A percentile compares a stretch with the other conserved stretches of the same genome.
Conservation (phyloP, 2,888 invertebrate genomes). For the Marasmarcha lunaedactyla region DNA sequence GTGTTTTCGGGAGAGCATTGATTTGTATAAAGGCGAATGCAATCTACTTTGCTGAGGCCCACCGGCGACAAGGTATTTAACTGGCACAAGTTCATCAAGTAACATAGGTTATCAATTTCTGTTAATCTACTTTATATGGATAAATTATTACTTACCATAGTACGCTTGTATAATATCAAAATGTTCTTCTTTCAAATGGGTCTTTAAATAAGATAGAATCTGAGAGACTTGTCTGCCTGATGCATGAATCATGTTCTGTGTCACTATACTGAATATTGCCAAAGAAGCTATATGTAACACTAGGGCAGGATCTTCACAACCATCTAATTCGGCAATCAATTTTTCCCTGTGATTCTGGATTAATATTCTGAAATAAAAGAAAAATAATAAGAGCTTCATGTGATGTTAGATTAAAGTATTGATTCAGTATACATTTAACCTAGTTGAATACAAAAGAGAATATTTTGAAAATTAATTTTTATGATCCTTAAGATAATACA, state of each 20-base stretch:
- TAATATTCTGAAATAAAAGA: constrained; percentile 67
- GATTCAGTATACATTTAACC: no score
- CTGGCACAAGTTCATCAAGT: no score
- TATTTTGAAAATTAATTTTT: no score
- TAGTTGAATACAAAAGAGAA: no score
- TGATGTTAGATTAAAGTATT: no score
- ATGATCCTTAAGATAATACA: no score
- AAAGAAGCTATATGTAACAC: constrained; percentile 82
- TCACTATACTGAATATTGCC: constrained; percentile 83
- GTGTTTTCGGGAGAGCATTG: no score
- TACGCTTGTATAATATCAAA: constrained; percentile 74
- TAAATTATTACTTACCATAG: constrained; percentile 86
- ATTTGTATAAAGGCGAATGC: no score
- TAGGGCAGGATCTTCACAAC: constrained; percentile 81
- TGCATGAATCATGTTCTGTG: constrained; percentile 88
- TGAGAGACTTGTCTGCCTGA: constrained; percentile 93
- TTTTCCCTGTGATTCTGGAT: constrained; percentile 85
- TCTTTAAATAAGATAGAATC: constrained; percentile 79
- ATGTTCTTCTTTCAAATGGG: constrained; percentile 75
- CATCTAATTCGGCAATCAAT: constrained; percentile 81
- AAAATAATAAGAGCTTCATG: not conserved
- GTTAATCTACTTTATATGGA: no score
- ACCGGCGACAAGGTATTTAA: no score
- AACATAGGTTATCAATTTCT: no score
- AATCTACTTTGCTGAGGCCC: no score